Percentiles rank a stretch among this genome's conserved stretches.
Evolutionary conservation across 2,797 vertebrate species (phyloP).

Genomic region (Apogon hyalosoma): DNA sequence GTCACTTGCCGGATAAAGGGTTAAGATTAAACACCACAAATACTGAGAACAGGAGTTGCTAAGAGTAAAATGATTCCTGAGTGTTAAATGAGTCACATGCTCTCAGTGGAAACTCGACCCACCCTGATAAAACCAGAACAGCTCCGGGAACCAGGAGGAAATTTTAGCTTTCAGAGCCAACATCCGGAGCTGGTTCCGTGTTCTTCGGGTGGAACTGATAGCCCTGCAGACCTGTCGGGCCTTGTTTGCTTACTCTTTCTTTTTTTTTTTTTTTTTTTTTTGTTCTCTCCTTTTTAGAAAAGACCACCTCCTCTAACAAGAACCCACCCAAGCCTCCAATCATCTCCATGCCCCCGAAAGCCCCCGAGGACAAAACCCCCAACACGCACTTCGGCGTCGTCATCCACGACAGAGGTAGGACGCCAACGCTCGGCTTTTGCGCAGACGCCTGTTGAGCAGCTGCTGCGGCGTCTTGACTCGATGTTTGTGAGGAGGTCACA

Average conservation of each 20-base stretch:
- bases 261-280: slow-evolving; percentile 9
- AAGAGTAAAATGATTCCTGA: background rate
- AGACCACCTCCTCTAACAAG: slow-evolving; percentile 86
- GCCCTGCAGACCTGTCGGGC: slow-evolving; percentile 27
- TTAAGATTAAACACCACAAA: no score
- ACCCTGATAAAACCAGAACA: slow-evolving; percentile 36
- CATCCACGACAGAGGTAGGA: slow-evolving; percentile 87
- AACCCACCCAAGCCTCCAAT: slow-evolving; percentile 88
- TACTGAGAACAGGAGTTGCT: no score
- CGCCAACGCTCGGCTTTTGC: no score
- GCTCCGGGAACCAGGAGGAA: slow-evolving; percentile 41
- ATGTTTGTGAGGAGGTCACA: slow-evolving; percentile 14
- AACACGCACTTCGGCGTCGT: slow-evolving; percentile 91
- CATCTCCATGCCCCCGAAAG: slow-evolving; percentile 86
- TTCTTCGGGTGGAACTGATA: slow-evolving; percentile 43
- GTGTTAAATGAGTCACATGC: slow-evolving; percentile 6
- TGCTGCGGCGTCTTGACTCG: slow-evolving; percentile 14
- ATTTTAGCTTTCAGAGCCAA: slow-evolving; percentile 48
- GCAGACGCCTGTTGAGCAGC: background rate
- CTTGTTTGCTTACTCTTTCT: slow-evolving; percentile 28
- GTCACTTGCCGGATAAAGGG: no score
- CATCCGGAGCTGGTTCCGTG: slow-evolving; percentile 33
- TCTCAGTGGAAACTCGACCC: slow-evolving; percentile 33
- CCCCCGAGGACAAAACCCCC: slow-evolving; percentile 81
- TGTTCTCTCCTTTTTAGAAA: slow-evolving; percentile 66